These are phyloP conservation scores for Picus viridis DNA, from an alignment of 2,797 vertebrate species.

Conservation along the genomic window DNA sequence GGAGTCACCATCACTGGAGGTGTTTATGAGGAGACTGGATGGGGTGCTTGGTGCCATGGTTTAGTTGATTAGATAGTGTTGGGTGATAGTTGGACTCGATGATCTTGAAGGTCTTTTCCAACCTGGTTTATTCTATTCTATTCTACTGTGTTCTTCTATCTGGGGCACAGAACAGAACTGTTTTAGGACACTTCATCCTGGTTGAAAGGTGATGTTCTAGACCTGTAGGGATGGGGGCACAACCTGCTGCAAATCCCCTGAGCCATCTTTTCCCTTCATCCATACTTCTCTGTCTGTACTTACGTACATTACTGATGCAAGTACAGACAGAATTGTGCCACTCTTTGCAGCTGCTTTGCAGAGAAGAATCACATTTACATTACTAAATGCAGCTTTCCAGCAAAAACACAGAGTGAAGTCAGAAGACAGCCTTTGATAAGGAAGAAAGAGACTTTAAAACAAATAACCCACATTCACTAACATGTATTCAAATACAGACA, in stretches of 20 bases:
- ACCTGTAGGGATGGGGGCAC: background rate
- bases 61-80: no score
- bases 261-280: background rate
- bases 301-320: constrained; percentile 36
- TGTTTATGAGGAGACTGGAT: no score
- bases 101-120: background rate
- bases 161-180: background rate
- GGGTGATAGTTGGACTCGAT: no score
- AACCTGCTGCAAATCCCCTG: background rate
- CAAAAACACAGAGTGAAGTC: constrained; percentile 62
- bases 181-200: background rate
- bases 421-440: constrained; percentile 72
- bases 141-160: background rate
- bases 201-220: background rate
- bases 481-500: constrained; percentile 70
- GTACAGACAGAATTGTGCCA: constrained; percentile 62
- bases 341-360: constrained; percentile 63
- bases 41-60: no score
- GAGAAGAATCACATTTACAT: constrained; percentile 74
- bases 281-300: background rate
- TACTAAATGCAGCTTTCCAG: constrained; percentile 73
- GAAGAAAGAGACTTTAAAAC: constrained; percentile 71
- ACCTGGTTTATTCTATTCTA: no score
- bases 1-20: no score
- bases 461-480: constrained; percentile 71